These are phyloP conservation scores for Cheirogaleus major DNA, from an alignment of 2,797 vertebrate species.

Conservation along the genomic window DNA sequence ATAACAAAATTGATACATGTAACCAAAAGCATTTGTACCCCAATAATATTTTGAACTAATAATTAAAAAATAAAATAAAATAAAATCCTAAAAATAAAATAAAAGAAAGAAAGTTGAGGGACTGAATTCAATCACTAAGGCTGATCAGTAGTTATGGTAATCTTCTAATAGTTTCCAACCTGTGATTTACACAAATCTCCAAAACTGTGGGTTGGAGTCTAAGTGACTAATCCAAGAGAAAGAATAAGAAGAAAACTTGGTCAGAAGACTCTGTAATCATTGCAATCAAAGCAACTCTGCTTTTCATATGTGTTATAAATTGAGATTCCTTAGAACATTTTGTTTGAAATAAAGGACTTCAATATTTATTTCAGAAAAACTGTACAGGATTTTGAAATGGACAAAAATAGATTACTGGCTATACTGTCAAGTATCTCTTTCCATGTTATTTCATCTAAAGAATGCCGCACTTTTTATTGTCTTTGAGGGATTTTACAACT, in stretches of 20 bases:
- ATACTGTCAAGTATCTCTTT: neutral
- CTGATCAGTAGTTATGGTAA: neutral
- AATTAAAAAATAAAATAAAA: no score
- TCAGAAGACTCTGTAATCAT: neutral
- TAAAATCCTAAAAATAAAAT: no score
- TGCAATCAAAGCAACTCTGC: neutral
- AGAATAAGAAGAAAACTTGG: neutral
- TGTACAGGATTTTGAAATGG: neutral
- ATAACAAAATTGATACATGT: no score
- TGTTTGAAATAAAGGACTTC: neutral
- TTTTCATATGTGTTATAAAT: neutral
- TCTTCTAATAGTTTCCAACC: neutral
- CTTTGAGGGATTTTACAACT: neutral
- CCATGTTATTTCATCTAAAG: neutral
- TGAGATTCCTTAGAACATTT: neutral
- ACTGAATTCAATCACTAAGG: neutral
- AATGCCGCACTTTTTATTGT: neutral
- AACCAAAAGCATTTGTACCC: no score
- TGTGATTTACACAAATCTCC: neutral
- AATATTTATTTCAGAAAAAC: slow-evolving; percentile 8
- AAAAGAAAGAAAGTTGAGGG: no score
- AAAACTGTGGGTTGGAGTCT: neutral
- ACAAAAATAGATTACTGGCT: neutral
- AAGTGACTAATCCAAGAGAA: neutral
- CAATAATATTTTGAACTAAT: no score